Evolutionary conservation across 2,797 vertebrate genomes (phyloP).

Genomic region (Varecia variegata): DNA sequence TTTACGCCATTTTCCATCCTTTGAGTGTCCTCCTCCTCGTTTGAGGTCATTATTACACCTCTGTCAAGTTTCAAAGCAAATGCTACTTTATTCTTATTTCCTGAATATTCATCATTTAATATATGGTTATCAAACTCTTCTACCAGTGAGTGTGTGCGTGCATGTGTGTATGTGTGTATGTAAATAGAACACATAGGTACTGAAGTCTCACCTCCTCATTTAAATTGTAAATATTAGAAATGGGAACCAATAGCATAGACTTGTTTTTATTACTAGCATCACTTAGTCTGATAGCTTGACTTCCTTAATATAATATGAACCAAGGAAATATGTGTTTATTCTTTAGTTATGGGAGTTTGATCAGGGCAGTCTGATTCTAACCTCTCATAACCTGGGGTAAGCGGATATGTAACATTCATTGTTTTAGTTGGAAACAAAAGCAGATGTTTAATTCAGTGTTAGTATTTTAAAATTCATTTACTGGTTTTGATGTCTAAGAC

Average conservation of each 20-base stretch:
- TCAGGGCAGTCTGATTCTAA: background rate
- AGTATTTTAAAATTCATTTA: background rate
- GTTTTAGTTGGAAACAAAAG: background rate
- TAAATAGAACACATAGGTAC: background rate
- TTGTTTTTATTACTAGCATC: background rate
- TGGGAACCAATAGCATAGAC: background rate
- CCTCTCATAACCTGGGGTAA: background rate
- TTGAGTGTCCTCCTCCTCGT: background rate
- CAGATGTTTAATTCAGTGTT: background rate
- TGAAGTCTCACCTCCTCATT: background rate
- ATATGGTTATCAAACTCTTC: background rate
- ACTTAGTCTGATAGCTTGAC: background rate
- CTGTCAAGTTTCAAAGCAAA: background rate
- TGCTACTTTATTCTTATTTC: background rate
- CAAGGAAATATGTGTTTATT: constrained; percentile 6
- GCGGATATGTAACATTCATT: background rate
- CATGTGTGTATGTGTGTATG: background rate
- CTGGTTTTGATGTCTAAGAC: background rate
- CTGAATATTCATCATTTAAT: background rate
- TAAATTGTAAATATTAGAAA: background rate
- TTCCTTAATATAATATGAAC: background rate
- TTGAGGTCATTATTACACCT: background rate
- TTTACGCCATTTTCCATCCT: background rate
- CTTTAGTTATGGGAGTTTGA: background rate
- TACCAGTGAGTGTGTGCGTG: background rate